Evolutionary conservation across 2,888 invertebrate genomes (phyloP), one percentile per base, ranked within the genome.

Genomic region (Tipula vernalis): DNA sequence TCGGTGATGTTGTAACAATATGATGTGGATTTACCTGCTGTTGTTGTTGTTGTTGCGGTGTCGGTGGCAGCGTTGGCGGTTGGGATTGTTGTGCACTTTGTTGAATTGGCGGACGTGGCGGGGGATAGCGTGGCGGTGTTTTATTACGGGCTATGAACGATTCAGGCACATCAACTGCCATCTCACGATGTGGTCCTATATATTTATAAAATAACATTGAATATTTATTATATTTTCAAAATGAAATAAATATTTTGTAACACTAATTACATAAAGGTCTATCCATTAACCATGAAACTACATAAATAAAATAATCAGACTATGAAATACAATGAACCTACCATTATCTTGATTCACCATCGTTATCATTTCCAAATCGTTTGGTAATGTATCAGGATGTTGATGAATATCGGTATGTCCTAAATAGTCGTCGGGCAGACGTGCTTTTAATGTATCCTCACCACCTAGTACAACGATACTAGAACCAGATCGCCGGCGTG

Each of bases 91-190:
- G 71, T 28, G 71, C 28, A 71, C 71, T 71, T 18, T 71, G 71
- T 94, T 94, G 94, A 87, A 87, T 87, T 88, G 94, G 93, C 89
- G 95, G 94, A 89, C 95, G 94, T 87, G 96, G 96, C 86, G 96
- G 96, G 88, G 96, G 96, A 94, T 97, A 98, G 90, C 97, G 94
- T 57, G 98, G 98, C 83, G 97, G 97, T 88, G 97, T 97, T 93
- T 98, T 98, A 92, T 96, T 96, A 90, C 96, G 93, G 89, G 96
- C 97, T 90, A 97, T 95, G 93, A 98, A 98, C 90, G 96, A 96
- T 91, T 98, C 98, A 90, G 99, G 99, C 90, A 98, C 98, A 93
- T 99, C 99, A 92, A 99, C 98, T 91, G 99, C 98, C 97, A 98
- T 98, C 95, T 99, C 99, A 91, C 98, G 95, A 94, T 98, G 98